Base-by-base conservation (phyloP, 2,797 vertebrate genomes). In the Trematomus bernacchii region DNA sequence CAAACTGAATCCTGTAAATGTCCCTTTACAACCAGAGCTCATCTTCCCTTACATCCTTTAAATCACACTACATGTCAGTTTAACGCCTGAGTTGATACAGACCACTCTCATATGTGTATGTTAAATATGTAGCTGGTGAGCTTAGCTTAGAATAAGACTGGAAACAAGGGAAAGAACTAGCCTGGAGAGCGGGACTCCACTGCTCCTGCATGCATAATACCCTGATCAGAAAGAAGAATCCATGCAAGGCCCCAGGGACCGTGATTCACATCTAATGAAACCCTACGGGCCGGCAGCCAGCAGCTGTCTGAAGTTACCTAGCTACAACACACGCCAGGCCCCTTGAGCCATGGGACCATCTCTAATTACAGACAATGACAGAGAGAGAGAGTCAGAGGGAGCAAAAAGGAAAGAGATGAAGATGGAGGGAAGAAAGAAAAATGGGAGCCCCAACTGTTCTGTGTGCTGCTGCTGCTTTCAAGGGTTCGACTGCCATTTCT, bases 221-320 rank as follows among this genome's bases (percentile, higher is more conserved):
- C 53, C 57, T 67, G 53, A 82, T 67, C 33, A 51, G 64, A 61
- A 66, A 58, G 72, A 37, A 79, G 78, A 73, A 78, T 69, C 70
- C 66, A 77, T 15, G 14, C 68, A n/a, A 60, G 44, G 62, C 30
- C 71, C 43, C 79, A 71, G 68, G 50, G 83, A 68, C 76, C 83
- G 59, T 74, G 78, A 88, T 89, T 87, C 68, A 47, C 60, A 44
- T 71, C 82, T 89, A 89, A 91, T 83, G 85, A 92, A 91, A 78
- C 57, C 88, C 64, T 58, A 16, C 8, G 85, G 80, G 80, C 63
- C 19, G 6, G 67, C 57, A 84, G 79, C 74, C 76, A 72, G 82
- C 85, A 75, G 89, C 88, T 88, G 85, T 88, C 72, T 85, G 70
- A 86, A 83, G 90, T 95, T 94, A 92, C 89, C 89, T 87, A 89